phyloP scores from a whole-genome alignment of 2,797 vertebrate genomes.

The Salmo trutta region DNA sequence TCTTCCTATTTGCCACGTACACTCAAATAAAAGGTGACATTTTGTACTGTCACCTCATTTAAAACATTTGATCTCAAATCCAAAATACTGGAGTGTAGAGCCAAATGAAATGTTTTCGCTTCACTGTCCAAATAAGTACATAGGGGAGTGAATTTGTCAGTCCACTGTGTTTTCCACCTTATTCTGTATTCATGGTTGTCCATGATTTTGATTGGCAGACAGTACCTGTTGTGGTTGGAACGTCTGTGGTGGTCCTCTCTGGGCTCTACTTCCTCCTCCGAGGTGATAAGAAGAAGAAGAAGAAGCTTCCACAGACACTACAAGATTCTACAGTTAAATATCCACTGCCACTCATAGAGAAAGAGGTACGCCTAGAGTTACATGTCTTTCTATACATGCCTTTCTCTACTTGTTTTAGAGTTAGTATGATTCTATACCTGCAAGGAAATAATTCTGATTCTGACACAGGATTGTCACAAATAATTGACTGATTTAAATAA shows the following conservation, averaged over 20 bases:
- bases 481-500: neutral
- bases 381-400: too few relatives aligned
- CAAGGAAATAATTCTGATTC: too few relatives aligned
- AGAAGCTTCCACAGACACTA: conserved; percentile 34
- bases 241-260: conserved; percentile 31
- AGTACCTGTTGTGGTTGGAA: conserved; percentile 32
- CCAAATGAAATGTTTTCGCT: neutral
- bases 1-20: neutral
- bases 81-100: neutral
- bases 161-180: neutral
- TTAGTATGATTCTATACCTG: too few relatives aligned
- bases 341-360: conserved; percentile 44
- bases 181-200: neutral
- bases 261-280: conserved; percentile 32
- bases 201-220: conserved; percentile 32
- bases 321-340: conserved; percentile 50
- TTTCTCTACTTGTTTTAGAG: too few relatives aligned
- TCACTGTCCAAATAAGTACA: neutral
- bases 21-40: too few relatives aligned
- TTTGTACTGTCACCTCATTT: neutral
- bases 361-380: conserved; percentile 35
- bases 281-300: conserved; percentile 14
- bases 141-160: neutral
- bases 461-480: neutral
- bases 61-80: neutral